phyloP scores from a whole-genome alignment of 2,797 vertebrate genomes.

The Sebastes cheni region DNA sequence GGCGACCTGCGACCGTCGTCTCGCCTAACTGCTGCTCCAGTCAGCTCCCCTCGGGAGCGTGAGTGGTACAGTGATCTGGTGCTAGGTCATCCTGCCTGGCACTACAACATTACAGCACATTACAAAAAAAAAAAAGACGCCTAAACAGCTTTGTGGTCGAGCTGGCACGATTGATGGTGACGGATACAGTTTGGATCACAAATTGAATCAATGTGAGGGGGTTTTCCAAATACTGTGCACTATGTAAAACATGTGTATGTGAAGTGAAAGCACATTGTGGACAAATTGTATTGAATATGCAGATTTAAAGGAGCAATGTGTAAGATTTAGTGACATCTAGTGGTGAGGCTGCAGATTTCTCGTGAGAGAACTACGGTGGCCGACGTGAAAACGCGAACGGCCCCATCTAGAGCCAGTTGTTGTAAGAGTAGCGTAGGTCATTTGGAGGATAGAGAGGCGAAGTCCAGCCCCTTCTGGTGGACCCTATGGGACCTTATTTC shows the following conservation, averaged over 20 bases:
- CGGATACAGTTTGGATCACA: constrained; percentile 29
- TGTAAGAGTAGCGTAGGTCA: too few relatives aligned
- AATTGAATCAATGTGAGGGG: constrained; percentile 24
- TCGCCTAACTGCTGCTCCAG: constrained; percentile 69
- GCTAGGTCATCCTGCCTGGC: constrained; percentile 69
- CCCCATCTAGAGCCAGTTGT: too few relatives aligned
- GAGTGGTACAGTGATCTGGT: constrained; percentile 71
- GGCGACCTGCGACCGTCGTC: constrained; percentile 60
- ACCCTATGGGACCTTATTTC: too few relatives aligned
- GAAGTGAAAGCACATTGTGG: neutral
- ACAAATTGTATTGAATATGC: neutral
- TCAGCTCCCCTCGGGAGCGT: constrained; percentile 64
- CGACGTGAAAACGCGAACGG: too few relatives aligned
- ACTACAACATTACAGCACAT: constrained; percentile 53
- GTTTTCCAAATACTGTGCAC: neutral
- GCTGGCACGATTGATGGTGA: constrained; percentile 46
- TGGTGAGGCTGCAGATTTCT: too few relatives aligned
- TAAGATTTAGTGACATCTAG: too few relatives aligned
- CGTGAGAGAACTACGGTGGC: too few relatives aligned
- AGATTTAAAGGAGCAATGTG: neutral
- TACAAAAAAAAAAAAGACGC: constrained; percentile 29
- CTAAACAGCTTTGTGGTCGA: constrained; percentile 40
- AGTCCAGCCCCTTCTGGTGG: too few relatives aligned
- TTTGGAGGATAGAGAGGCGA: too few relatives aligned
- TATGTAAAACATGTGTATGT: neutral